Evolutionary conservation across 2,797 vertebrate species (phyloP).

Genomic region (Bucorvus abyssinicus): DNA sequence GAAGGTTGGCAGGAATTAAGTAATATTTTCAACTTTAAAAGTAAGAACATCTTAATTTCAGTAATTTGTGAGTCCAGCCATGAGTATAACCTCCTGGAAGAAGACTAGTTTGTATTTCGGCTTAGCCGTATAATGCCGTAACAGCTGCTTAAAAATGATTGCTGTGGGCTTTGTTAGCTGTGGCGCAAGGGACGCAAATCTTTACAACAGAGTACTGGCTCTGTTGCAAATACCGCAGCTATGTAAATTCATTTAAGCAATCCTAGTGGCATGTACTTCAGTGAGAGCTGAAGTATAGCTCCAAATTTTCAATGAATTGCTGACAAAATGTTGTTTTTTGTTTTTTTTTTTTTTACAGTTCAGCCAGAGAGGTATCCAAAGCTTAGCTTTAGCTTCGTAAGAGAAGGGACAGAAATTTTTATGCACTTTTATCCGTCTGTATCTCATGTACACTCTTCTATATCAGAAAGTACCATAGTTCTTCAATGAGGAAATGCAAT

Average conservation of each 20-base stretch:
- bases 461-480: not conserved
- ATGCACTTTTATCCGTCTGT: not conserved
- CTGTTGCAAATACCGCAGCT: not conserved
- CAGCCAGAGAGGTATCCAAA: not conserved
- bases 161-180: not conserved
- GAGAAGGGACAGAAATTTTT: not conserved
- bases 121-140: not conserved
- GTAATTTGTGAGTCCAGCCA: not conserved
- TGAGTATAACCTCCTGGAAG: not conserved
- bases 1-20: not conserved
- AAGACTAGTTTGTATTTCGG: not conserved
- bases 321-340: slow-evolving; percentile 15
- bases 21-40: not conserved
- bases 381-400: not conserved
- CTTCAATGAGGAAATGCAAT: not conserved
- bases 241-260: not conserved
- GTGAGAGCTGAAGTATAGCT: not conserved
- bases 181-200: not conserved
- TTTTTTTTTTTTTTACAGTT: slow-evolving; percentile 3
- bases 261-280: not conserved
- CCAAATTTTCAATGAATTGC: slow-evolving; percentile 1
- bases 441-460: not conserved
- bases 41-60: not conserved
- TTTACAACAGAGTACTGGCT: not conserved
- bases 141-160: not conserved